These are phyloP conservation scores for Poecile montanus DNA, from an alignment of 2,797 vertebrate species.

Conservation along the genomic window DNA sequence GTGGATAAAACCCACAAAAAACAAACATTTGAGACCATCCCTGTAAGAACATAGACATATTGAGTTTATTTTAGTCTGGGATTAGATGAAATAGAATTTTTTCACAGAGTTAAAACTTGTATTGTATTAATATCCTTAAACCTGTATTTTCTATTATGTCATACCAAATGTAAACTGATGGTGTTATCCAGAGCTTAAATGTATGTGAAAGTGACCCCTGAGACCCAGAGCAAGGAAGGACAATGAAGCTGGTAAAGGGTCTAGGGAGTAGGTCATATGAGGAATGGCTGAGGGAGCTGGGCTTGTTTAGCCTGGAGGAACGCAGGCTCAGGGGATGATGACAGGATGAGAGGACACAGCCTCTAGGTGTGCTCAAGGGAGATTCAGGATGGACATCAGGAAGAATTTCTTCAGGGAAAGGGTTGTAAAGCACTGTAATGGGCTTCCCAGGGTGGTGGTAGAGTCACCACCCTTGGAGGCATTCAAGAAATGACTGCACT, in stretches of 20 bases:
- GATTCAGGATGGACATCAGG: background rate
- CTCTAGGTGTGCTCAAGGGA: background rate
- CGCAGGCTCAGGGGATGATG: background rate
- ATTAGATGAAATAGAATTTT: background rate
- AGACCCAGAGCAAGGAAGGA: background rate
- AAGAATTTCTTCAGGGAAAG: background rate
- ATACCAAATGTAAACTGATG: background rate
- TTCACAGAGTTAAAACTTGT: background rate
- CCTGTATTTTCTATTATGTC: background rate
- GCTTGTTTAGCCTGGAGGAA: background rate
- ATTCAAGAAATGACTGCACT: fast-evolving
- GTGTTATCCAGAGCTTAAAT: background rate
- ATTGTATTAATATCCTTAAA: background rate
- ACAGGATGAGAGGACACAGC: background rate
- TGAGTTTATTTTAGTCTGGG: background rate
- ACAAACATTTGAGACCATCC: background rate
- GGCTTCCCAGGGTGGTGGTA: background rate
- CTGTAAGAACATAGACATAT: background rate
- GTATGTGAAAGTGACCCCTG: background rate
- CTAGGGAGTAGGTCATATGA: background rate
- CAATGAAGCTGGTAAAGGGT: background rate
- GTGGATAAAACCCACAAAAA: background rate
- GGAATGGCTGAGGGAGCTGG: background rate
- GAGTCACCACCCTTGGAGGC: background rate
- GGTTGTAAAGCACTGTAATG: background rate